phyloP scores from a whole-genome alignment of 2,888 invertebrate genomes.

The Spicauda simplicius region DNA sequence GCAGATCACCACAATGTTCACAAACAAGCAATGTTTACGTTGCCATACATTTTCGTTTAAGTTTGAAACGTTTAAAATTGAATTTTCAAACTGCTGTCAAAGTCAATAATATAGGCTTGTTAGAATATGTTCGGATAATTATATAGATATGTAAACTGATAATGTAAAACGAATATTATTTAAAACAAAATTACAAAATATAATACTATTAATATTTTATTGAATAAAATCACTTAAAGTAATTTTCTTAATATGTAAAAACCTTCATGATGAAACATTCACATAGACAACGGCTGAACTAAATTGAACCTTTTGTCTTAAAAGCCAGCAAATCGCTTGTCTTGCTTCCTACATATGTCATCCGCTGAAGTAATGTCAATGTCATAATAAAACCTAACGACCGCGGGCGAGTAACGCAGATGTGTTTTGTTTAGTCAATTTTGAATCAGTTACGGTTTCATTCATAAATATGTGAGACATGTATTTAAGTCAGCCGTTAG shows the following conservation, averaged over 20 bases:
- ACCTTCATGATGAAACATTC: background rate
- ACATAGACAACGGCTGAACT: background rate
- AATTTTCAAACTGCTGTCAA: slow-evolving; percentile 9
- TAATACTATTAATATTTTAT: too few relatives aligned
- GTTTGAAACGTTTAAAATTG: slow-evolving; percentile 33
- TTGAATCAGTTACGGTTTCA: background rate
- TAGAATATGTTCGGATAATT: background rate
- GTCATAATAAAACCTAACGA: slow-evolving; percentile 20
- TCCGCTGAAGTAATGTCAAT: slow-evolving; percentile 25
- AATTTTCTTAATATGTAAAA: background rate
- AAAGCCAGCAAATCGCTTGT: background rate
- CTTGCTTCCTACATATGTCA: background rate
- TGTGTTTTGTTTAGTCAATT: slow-evolving; percentile 21
- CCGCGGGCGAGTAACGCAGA: slow-evolving; percentile 7
- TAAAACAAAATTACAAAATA: background rate
- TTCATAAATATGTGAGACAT: slow-evolving; percentile 7
- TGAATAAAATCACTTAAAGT: background rate
- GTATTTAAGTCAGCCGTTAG: background rate
- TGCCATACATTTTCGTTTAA: slow-evolving; percentile 16
- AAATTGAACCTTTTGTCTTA: background rate
- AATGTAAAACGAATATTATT: background rate
- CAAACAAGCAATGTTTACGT: slow-evolving; percentile 29
- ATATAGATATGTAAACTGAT: too few relatives aligned
- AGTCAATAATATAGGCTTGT: background rate
- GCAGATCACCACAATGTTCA: slow-evolving; percentile 33